phyloP scores from a whole-genome alignment of 2,797 vertebrate genomes.

The Lutjanus campechanus region DNA sequence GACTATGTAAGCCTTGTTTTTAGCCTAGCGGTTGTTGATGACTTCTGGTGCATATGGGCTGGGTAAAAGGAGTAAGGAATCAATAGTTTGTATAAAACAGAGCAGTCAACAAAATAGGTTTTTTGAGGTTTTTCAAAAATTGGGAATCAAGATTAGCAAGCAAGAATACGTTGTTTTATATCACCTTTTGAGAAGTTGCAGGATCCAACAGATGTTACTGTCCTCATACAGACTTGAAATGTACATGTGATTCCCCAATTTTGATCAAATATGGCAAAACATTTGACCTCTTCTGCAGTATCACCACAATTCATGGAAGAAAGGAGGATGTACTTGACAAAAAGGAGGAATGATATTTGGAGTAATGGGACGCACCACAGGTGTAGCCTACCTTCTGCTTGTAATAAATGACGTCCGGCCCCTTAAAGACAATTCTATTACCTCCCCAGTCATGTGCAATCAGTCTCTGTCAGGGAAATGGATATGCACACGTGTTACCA shows the following conservation, averaged over 20 bases:
- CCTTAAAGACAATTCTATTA: slow-evolving; percentile 90
- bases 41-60: too few relatives aligned
- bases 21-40: too few relatives aligned
- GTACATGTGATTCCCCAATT: slow-evolving; percentile 12
- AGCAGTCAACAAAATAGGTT: too few relatives aligned
- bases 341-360: slow-evolving; percentile 77
- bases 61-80: too few relatives aligned
- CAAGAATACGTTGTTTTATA: slow-evolving; percentile 3
- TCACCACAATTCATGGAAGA: slow-evolving; percentile 56
- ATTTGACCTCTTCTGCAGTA: slow-evolving; percentile 38
- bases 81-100: too few relatives aligned
- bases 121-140: too few relatives aligned
- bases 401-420: slow-evolving; percentile 87
- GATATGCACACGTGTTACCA: slow-evolving; percentile 87
- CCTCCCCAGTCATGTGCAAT: slow-evolving; percentile 84
- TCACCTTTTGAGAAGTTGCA: slow-evolving; percentile 1
- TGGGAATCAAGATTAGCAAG: too few relatives aligned
- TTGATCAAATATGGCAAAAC: slow-evolving; percentile 27
- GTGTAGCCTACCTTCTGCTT: slow-evolving; percentile 80
- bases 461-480: slow-evolving; percentile 87
- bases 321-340: slow-evolving; percentile 67
- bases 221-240: slow-evolving; percentile 20
- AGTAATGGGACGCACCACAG: slow-evolving; percentile 79
- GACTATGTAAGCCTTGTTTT: too few relatives aligned
- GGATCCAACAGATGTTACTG: slow-evolving; percentile 14